Conservation (phyloP, 2,113 vertebrate genomes). For the Mormyrus iriodes region DNA sequence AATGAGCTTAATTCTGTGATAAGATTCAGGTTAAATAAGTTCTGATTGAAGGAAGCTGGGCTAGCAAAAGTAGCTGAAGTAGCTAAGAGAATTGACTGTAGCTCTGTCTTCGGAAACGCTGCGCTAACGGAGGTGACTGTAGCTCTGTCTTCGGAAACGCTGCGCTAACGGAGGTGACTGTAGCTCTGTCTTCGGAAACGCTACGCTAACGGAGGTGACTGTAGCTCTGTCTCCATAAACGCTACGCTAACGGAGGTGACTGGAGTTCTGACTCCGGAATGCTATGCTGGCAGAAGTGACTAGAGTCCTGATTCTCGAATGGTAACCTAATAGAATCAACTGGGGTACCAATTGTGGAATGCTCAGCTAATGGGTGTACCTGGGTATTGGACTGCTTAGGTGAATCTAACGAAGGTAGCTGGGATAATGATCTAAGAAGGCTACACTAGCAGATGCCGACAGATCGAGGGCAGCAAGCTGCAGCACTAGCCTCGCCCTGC, state of each 20-base stretch:
- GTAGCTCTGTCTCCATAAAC: background rate
- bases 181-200: background rate
- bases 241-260: background rate
- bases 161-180: background rate
- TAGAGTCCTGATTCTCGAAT: background rate
- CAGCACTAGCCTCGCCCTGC: background rate
- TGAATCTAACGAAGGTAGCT: background rate
- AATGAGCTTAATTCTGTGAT: background rate
- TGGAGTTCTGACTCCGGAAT: background rate
- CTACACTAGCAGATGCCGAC: background rate
- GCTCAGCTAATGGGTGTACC: background rate
- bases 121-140: background rate
- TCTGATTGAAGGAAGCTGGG: background rate
- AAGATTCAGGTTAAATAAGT: background rate
- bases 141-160: background rate
- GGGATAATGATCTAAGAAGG: background rate
- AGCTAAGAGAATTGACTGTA: background rate
- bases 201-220: background rate
- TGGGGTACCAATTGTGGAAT: background rate
- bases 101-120: background rate
- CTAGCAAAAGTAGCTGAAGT: background rate
- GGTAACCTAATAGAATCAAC: background rate
- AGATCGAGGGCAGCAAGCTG: background rate
- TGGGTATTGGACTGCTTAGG: background rate
- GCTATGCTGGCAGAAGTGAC: background rate